phyloP scores from a whole-genome alignment of 2,797 vertebrate species.

The Poeciliopsis gracilis region DNA sequence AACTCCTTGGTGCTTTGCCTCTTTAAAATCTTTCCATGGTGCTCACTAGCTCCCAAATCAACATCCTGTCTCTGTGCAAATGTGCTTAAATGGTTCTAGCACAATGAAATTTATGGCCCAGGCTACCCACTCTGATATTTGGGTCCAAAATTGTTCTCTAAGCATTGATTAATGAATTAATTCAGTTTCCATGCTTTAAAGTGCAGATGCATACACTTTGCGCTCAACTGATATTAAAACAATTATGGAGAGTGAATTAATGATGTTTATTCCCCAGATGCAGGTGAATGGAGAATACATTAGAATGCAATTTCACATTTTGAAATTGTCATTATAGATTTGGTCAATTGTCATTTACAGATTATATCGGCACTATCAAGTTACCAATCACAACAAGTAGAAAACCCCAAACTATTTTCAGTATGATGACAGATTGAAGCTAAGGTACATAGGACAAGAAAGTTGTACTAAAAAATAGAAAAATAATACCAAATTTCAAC shows the following conservation, averaged over 20 bases:
- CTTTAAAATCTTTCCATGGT: slow-evolving; percentile 52
- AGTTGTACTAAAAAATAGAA: neutral
- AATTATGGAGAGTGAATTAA: slow-evolving; percentile 68
- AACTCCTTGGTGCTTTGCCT: slow-evolving; percentile 69
- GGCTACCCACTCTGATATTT: slow-evolving; percentile 73
- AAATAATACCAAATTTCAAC: neutral
- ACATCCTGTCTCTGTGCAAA: slow-evolving; percentile 81
- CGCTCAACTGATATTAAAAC: slow-evolving; percentile 72
- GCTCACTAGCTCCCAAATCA: slow-evolving; percentile 79
- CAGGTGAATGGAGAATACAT: slow-evolving; percentile 4
- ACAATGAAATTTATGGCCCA: slow-evolving; percentile 67
- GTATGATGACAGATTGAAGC: neutral
- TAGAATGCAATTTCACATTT: slow-evolving; percentile 23
- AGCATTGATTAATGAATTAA: slow-evolving; percentile 81
- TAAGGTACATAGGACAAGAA: neutral
- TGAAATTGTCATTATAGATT: slow-evolving; percentile 19
- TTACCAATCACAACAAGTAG: neutral
- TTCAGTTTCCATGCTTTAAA: slow-evolving; percentile 72
- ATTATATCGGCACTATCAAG: neutral
- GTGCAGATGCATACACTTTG: slow-evolving; percentile 73
- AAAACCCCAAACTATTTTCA: neutral
- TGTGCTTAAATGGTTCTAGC: slow-evolving; percentile 74
- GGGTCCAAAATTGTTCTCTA: slow-evolving; percentile 74
- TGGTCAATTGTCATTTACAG: neutral
- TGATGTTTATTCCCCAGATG: slow-evolving; percentile 24